Percentiles rank a stretch among this genome's conserved stretches.
These are phyloP conservation scores for Mimumesa dahlbomi DNA, from an alignment of 2,888 invertebrate species.

Conservation along the genomic window DNA sequence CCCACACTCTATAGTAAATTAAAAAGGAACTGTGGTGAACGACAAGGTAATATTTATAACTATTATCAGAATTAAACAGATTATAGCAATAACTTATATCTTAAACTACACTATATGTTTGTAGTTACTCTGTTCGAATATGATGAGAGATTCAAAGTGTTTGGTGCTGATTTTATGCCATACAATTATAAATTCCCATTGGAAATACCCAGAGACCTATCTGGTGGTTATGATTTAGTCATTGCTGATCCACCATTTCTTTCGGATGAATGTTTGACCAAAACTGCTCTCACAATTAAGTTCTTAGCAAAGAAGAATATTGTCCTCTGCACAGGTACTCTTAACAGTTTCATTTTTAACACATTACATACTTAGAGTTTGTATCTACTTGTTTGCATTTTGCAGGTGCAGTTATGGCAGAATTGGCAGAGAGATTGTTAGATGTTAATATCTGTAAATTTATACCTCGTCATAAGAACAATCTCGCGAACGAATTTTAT, in stretches of 20 bases:
- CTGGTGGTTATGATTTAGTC: conserved; percentile 88
- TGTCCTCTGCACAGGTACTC: conserved; percentile 91
- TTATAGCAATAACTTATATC: too few species aligned
- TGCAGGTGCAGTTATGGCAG: conserved; percentile 88
- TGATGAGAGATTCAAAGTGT: conserved; percentile 90
- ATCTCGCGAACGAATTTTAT: conserved; percentile 95
- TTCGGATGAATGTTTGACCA: conserved; percentile 94
- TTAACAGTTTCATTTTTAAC: not conserved
- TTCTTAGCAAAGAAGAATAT: conserved; percentile 88
- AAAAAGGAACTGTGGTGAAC: conserved; percentile 81
- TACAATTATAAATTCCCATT: conserved; percentile 94
- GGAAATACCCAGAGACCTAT: conserved; percentile 84
- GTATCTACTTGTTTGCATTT: conserved; percentile 5
- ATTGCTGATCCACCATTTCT: conserved; percentile 97
- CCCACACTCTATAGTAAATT: conserved; percentile 90
- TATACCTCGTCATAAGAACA: conserved; percentile 91
- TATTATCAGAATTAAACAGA: too few species aligned
- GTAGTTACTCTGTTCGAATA: conserved; percentile 90
- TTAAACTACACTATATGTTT: conserved; percentile 78
- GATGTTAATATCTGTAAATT: conserved; percentile 86
- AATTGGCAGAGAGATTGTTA: conserved; percentile 85
- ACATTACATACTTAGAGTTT: not conserved
- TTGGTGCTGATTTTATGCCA: conserved; percentile 89
- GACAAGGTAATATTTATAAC: conserved; percentile 82
- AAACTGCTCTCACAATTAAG: conserved; percentile 89